Conservation (phyloP, 1,140 invertebrate species). For the Drosophila carrolli region DNA sequence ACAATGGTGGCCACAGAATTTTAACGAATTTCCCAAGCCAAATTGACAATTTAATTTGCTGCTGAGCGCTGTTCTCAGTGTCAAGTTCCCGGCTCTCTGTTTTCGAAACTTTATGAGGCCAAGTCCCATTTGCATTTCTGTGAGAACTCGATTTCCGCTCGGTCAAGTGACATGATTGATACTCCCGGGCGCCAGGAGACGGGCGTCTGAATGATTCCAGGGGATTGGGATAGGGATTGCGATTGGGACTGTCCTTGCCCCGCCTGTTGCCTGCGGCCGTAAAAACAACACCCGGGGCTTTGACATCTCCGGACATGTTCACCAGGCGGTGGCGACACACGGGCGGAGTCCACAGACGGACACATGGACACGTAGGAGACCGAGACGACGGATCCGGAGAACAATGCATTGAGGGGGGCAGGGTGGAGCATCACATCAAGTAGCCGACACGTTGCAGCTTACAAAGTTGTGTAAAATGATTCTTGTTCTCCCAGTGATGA, state of each 20-base stretch:
- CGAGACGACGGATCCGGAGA: neutral
- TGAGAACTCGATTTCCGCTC: conserved; percentile 75
- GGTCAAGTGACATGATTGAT: conserved; percentile 80
- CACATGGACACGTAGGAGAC: neutral
- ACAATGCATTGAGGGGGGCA: conserved; percentile 8
- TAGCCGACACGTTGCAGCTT: conserved; percentile 53
- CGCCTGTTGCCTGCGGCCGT: conserved; percentile 25
- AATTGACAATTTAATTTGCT: conserved; percentile 50
- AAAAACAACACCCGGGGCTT: conserved; percentile 41
- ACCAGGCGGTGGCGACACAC: conserved; percentile 27
- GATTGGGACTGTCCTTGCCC: conserved; percentile 10
- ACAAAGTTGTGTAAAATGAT: conserved; percentile 33
- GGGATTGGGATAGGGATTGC: conserved; percentile 8
- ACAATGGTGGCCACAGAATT: conserved; percentile 64
- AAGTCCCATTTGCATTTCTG: conserved; percentile 44
- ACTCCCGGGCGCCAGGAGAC: conserved; percentile 21
- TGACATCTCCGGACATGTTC: conserved; percentile 23
- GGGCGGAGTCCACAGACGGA: conserved; percentile 25
- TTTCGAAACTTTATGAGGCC: conserved; percentile 36
- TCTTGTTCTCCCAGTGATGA: conserved; percentile 6
- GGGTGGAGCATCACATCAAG: conserved; percentile 33
- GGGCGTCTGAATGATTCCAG: conserved; percentile 32
- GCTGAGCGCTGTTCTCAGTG: conserved; percentile 8
- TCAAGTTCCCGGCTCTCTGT: neutral
- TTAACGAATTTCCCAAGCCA: conserved; percentile 62